Base-by-base conservation (phyloP, 1,140 invertebrate genomes). In the Hermatobates lingyangjiaoensis region DNA sequence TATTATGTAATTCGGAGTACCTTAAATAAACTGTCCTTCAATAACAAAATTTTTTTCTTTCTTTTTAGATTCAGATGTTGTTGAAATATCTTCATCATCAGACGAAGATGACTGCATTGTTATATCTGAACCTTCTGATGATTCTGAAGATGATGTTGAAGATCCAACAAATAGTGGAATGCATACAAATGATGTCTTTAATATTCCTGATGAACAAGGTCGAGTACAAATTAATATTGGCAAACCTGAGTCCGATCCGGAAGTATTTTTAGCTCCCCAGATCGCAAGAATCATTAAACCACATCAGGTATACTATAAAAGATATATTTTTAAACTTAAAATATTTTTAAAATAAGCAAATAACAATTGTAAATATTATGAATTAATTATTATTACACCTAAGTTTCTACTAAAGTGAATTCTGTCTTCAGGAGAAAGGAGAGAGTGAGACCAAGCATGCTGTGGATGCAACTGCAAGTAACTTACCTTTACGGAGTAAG, bases 181-280 rank as follows among this genome's bases (percentile, higher is more conserved):
- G 71, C 83, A 87, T 60, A 83, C 84, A 1, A 91, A 91, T 61
- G 91, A 96, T 69, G 68, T 78, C n/a, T 86, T 89, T 60, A 97
- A 97, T 68, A 68, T 83, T 53, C 85, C 87, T 2, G 90, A 98
- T 69, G 82, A 87, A 51, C 77, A 90, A 62, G 94, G 94, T 2
- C 71, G 87, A 40, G 89, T 98, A 20, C 68, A 96, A 27, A 84
- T 98, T 24, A 98, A 98, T 66, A 81, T 96, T 39, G 92, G 88
- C n/a, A 92, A 97, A 70, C 84, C 89, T 0, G 77, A 84, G 40
- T 79, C 80, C 48, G 95, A 99, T 61, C 80, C 83, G 21, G 93
- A 95, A 63, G 83, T 98, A 42, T 98, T 83, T 66, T 71, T 98
- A 28, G 86, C 92, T 4, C 83, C 87, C 2, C 91, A 97, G 65